phyloP scores from a whole-genome alignment of 2,888 invertebrate genomes.

The Ptilodon capucinus region DNA sequence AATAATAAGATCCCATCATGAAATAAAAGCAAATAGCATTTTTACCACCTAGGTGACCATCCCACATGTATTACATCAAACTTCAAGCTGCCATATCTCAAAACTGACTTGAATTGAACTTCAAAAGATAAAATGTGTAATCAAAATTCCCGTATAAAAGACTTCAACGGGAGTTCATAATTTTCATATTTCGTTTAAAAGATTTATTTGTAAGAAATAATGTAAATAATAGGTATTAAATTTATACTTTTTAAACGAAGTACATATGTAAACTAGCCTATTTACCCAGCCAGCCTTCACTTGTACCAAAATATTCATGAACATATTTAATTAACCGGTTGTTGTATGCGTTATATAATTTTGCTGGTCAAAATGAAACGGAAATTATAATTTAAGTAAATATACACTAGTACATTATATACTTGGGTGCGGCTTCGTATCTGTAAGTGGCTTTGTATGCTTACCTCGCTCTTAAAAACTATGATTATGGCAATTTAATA shows the following conservation, averaged over 20 bases:
- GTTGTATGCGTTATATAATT: no score
- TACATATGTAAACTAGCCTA: no score
- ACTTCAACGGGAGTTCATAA: constrained; percentile 37
- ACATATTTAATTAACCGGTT: not conserved
- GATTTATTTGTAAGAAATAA: no score
- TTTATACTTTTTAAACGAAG: no score
- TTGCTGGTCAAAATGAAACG: constrained; percentile 1
- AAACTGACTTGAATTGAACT: no score
- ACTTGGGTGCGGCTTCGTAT: not conserved
- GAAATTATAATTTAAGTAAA: constrained; percentile 9
- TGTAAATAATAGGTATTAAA: no score
- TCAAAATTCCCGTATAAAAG: constrained; percentile 29
- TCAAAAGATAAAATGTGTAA: not conserved
- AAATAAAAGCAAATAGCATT: no score
- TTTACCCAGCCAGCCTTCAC: no score
- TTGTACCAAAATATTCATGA: not conserved
- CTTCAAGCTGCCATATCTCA: no score
- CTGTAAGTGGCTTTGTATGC: constrained; percentile 1
- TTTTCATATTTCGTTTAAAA: not conserved
- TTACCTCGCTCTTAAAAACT: constrained; percentile 11
- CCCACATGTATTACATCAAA: no score
- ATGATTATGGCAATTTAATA: not conserved
- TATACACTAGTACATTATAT: not conserved
- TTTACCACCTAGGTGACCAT: no score
- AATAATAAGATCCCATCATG: no score